A percentile compares a stretch with the other conserved stretches of the same genome.
Conservation (phyloP, 2,888 invertebrate genomes). For the Eupithecia subumbrata region DNA sequence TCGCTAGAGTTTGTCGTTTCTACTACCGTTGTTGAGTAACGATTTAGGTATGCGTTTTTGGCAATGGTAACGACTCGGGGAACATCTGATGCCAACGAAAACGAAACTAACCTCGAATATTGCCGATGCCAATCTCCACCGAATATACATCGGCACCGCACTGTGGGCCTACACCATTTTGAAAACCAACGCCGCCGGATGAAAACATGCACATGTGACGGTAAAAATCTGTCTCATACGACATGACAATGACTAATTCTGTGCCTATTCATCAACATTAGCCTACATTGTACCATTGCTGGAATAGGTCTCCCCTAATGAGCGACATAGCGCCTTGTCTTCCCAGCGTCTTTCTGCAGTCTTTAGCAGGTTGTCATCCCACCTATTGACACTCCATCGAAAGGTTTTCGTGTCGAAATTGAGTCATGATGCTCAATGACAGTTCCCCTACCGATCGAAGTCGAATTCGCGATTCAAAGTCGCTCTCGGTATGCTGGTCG, state of each 20-base stretch:
- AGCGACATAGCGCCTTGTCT: too few relatives aligned
- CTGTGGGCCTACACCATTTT: neutral
- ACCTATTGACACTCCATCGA: too few relatives aligned
- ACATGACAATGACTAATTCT: neutral
- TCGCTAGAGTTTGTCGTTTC: neutral
- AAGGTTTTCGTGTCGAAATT: too few relatives aligned
- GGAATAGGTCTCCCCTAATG: too few relatives aligned
- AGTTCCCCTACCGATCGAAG: too few relatives aligned
- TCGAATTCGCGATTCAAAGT: too few relatives aligned
- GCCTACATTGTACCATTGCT: too few relatives aligned
- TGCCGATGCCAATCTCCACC: neutral
- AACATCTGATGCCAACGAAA: neutral
- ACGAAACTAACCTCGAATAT: neutral
- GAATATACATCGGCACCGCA: neutral
- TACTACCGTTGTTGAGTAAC: neutral
- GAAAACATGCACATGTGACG: neutral
- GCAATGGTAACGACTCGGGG: neutral
- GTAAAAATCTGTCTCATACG: neutral
- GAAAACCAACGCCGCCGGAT: neutral
- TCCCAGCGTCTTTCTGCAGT: too few relatives aligned
- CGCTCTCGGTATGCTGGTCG: too few relatives aligned
- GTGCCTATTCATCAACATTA: too few relatives aligned
- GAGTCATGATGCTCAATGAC: too few relatives aligned
- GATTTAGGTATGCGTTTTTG: neutral
- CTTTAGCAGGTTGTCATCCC: too few relatives aligned